Evolutionary conservation across 2,113 vertebrate species (phyloP).

Genomic region (Odontophorus gujanensis): DNA sequence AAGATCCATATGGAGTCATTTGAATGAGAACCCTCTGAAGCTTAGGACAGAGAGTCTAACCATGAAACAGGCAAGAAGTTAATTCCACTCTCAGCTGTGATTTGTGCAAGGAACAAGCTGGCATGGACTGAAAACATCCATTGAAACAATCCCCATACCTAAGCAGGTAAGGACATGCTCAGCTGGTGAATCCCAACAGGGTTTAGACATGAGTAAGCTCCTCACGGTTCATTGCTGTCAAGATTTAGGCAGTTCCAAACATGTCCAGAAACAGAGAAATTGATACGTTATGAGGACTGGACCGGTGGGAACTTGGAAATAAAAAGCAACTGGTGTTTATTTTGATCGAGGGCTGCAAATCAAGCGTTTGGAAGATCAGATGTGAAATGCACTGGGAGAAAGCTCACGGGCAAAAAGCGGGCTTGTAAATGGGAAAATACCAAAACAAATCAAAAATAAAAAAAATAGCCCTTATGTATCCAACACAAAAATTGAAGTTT

Average conservation of each 20-base stretch:
- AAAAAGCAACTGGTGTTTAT: background rate
- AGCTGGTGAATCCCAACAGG: background rate
- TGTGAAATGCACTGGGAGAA: background rate
- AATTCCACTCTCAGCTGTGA: background rate
- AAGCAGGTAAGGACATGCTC: slow-evolving; percentile 22
- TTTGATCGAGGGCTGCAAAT: background rate
- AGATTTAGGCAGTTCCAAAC: slow-evolving; percentile 47
- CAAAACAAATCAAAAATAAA: no score
- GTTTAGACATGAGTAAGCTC: slow-evolving; percentile 52
- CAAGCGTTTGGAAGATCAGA: background rate
- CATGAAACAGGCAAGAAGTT: background rate
- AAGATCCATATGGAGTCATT: background rate
- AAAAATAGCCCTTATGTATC: background rate
- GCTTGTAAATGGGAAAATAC: background rate
- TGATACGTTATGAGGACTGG: background rate
- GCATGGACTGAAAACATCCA: background rate
- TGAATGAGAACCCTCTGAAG: background rate
- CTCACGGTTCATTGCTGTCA: background rate
- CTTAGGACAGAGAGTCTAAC: background rate
- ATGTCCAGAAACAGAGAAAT: slow-evolving; percentile 13
- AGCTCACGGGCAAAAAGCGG: background rate
- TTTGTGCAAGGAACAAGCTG: background rate
- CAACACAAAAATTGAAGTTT: background rate
- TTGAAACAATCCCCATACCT: background rate
- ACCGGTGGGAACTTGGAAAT: background rate